Percentiles rank a stretch among this genome's conserved stretches.
Evolutionary conservation across 1,140 invertebrate genomes (phyloP).

Genomic region (Lethocerus indicus): DNA sequence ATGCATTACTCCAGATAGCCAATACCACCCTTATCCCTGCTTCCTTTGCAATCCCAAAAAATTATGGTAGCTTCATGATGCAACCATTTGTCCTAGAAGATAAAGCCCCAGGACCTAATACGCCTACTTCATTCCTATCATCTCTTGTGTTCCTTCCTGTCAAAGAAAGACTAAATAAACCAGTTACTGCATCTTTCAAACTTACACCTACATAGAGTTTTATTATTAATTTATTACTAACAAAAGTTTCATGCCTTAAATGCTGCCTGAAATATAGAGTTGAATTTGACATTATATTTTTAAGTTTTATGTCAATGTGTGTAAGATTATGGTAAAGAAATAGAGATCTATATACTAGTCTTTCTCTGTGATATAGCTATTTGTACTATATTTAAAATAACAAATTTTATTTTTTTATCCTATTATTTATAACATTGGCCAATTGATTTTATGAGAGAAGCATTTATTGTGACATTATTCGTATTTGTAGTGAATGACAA

Average conservation of each 20-base stretch:
- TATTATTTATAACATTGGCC: too few relatives aligned
- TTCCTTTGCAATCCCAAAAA: constrained; percentile 20
- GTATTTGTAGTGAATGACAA: too few relatives aligned
- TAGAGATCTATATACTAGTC: too few relatives aligned
- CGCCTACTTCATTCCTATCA: constrained; percentile 48
- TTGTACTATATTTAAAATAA: too few relatives aligned
- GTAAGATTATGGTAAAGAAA: too few relatives aligned
- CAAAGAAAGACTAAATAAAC: constrained; percentile 57
- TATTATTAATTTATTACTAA: not conserved
- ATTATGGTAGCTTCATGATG: constrained; percentile 41
- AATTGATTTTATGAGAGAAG: too few relatives aligned
- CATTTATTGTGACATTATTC: too few relatives aligned
- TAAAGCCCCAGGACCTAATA: constrained; percentile 6
- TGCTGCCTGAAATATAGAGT: constrained; percentile 1
- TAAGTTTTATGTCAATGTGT: too few relatives aligned
- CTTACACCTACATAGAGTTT: constrained; percentile 63
- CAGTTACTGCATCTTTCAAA: constrained; percentile 74
- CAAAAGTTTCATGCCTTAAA: not conserved
- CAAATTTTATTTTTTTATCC: too few relatives aligned
- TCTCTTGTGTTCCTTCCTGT: constrained; percentile 85
- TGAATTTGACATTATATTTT: too few relatives aligned
- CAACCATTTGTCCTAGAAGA: constrained; percentile 72
- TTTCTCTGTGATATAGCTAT: too few relatives aligned
- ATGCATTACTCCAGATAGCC: constrained; percentile 18
- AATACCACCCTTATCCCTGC: constrained; percentile 17